Percentiles rank a stretch among this genome's conserved stretches.
These are phyloP conservation scores for Enteromius treurensis DNA, from an alignment of 2,797 vertebrate genomes.

Conservation along the genomic window DNA sequence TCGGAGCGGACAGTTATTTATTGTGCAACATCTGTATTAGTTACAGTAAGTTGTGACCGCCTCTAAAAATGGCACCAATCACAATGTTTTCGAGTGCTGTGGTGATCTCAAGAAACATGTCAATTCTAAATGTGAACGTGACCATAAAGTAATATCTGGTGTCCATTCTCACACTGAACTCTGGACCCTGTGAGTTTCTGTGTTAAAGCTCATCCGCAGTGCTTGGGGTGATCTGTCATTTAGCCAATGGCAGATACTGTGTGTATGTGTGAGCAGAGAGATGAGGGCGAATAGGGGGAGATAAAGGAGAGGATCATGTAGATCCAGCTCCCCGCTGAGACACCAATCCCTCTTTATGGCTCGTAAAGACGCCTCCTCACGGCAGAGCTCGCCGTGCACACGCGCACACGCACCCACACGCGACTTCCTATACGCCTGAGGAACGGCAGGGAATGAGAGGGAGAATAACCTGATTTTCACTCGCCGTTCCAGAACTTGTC, in stretches of 20 bases:
- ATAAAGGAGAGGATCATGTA: conserved; percentile 54
- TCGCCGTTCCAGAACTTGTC: conserved; percentile 25
- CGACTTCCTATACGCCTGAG: conserved; percentile 38
- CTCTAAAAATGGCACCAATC: not conserved
- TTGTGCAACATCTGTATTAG: conserved; percentile 5
- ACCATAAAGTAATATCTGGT: not conserved
- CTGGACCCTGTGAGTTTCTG: not conserved
- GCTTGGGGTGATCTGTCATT: conserved; percentile 30
- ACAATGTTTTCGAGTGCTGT: not conserved
- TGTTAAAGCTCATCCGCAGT: conserved; percentile 30
- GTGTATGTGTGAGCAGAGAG: conserved; percentile 4
- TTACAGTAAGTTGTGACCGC: not conserved
- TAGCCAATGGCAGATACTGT: conserved; percentile 29
- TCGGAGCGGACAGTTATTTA: conserved; percentile 17
- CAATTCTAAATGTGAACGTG: not conserved
- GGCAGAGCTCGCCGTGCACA: conserved; percentile 17
- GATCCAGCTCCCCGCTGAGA: conserved; percentile 57
- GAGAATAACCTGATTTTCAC: conserved; percentile 71
- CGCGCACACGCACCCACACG: conserved; percentile 32
- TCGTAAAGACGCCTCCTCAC: conserved; percentile 56
- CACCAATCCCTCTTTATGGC: conserved; percentile 62
- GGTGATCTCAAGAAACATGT: not conserved
- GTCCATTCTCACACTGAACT: not conserved
- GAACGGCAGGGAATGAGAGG: conserved; percentile 49
- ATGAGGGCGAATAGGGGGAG: conserved; percentile 33